phyloP scores from a whole-genome alignment of 2,797 vertebrate species.

The Eutrigla gurnardus region DNA sequence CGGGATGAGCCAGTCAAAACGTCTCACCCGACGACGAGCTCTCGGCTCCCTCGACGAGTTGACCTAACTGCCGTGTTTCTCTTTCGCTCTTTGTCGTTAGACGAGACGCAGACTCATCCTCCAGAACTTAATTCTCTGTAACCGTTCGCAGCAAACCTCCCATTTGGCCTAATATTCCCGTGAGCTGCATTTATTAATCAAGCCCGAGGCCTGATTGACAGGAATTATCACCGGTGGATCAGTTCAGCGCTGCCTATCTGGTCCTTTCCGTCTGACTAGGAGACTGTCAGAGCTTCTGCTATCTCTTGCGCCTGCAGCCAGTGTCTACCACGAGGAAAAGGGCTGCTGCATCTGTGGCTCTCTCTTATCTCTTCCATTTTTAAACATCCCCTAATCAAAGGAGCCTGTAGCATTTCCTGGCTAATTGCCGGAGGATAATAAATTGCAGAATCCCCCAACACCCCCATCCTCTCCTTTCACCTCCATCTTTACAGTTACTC shows the following conservation, averaged over 20 bases:
- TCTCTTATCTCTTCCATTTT: conserved; percentile 84
- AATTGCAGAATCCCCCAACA: conserved; percentile 65
- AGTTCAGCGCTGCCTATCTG: conserved; percentile 73
- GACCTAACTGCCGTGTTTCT: conserved; percentile 53
- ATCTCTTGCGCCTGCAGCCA: conserved; percentile 82
- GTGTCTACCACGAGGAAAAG: conserved; percentile 73
- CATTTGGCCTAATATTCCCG: conserved; percentile 74
- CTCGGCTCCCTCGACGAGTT: conserved; percentile 35
- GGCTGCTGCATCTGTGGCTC: conserved; percentile 73
- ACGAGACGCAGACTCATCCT: conserved; percentile 53
- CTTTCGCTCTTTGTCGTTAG: conserved; percentile 58
- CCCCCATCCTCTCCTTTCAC: conserved; percentile 50
- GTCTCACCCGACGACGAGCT: conserved; percentile 37
- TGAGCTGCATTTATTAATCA: conserved; percentile 79
- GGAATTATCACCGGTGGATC: conserved; percentile 78
- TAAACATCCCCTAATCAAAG: conserved; percentile 82
- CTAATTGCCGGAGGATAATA: conserved; percentile 87
- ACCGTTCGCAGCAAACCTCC: conserved; percentile 69
- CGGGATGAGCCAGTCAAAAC: conserved; percentile 45
- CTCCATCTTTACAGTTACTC: conserved; percentile 53
- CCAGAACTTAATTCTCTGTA: conserved; percentile 61
- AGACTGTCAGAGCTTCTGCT: conserved; percentile 78
- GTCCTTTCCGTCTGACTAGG: conserved; percentile 70
- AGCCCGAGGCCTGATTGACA: conserved; percentile 82
- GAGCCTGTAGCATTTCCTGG: conserved; percentile 77